Evolutionary conservation across 2,113 vertebrate genomes (phyloP).

Genomic region (cattle (Bos taurus)): ARS-UCD2.0 NC_037348.1:26514501-26515000

Average conservation of each 20-base stretch:
- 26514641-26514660: not conserved
- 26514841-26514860: not conserved
- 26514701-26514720: not conserved
- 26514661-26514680: not conserved
- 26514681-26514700: not conserved
- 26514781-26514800: not conserved
- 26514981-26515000: too few relatives aligned
- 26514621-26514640: not conserved
- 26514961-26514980: not conserved
- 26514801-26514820: not conserved
- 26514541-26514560: not conserved
- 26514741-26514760: not conserved
- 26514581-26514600: not conserved
- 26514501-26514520: not conserved
- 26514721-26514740: not conserved
- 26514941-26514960: not conserved
- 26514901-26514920: not conserved
- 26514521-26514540: not conserved
- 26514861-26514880: not conserved
- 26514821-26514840: not conserved
- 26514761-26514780: not conserved
- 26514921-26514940: not conserved
- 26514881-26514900: not conserved
- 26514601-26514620: not conserved
- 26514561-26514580: not conserved